phyloP scores from a whole-genome alignment of 2,113 vertebrate genomes.

The Loxodonta africana region DNA sequence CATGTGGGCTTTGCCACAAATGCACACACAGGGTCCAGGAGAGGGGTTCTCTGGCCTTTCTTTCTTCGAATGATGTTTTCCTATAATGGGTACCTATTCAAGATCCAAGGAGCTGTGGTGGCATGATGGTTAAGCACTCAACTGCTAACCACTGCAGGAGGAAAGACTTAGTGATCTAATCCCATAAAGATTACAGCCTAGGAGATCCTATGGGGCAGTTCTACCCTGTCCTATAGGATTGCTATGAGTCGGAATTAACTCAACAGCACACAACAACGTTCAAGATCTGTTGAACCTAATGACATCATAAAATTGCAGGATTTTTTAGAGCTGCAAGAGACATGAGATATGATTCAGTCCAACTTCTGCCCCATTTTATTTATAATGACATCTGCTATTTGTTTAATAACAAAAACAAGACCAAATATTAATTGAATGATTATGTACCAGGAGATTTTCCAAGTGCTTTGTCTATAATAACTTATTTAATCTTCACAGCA shows the following conservation, averaged over 20 bases:
- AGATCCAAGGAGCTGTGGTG: background rate
- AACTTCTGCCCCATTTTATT: conserved; percentile 67
- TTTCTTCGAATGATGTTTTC: background rate
- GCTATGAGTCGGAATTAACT: background rate
- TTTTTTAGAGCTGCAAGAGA: conserved; percentile 17
- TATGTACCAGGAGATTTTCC: conserved; percentile 9
- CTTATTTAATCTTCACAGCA: background rate
- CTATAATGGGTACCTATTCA: background rate
- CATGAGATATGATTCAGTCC: conserved; percentile 21
- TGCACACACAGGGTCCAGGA: background rate
- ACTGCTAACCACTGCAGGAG: background rate
- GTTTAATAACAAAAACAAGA: conserved; percentile 51
- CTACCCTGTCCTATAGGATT: background rate
- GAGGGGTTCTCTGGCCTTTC: background rate
- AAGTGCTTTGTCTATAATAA: background rate
- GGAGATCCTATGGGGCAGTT: background rate
- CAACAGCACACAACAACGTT: background rate
- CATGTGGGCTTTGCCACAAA: background rate
- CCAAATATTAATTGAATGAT: conserved; percentile 47
- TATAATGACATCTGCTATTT: conserved; percentile 60
- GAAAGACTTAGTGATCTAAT: background rate
- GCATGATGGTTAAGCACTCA: background rate
- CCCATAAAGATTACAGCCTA: background rate
- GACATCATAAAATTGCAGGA: conserved; percentile 2
- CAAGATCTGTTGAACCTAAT: background rate